Base-by-base conservation (phyloP, 2,888 invertebrate species). In the Drosophila stalkeri region DNA sequence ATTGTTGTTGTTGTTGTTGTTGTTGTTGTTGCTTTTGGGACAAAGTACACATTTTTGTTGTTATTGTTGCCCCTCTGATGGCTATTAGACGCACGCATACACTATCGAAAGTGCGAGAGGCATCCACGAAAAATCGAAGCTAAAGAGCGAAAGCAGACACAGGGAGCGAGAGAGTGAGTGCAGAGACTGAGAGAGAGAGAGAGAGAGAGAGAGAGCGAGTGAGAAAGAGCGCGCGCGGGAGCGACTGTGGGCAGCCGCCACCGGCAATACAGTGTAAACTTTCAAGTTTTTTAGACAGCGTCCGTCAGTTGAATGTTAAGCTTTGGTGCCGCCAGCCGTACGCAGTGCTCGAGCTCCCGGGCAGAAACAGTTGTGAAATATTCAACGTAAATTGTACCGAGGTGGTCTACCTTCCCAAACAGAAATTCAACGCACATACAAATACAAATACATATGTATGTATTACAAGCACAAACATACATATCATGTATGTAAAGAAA, bases 271-370 rank as follows among this genome's bases (percentile, higher is more conserved):
- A 54, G 54, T 37, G 84, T 86, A 83, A 86, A 72, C 69, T 80
- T 84, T 86, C 74, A 70, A 89, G 87, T 80, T 89, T 77, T 76
- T 78, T 66, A 46, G 49, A 64, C 57, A 70, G 57, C 55, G 57
- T 73, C 57, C 51, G 72, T 91, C 82, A 91, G 91, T 92, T 91
- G 86, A 88, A 86, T 82, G 91, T 88, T 88, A 80, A 89, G 87
- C 91, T 90, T 91, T 90, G 88, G 84, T 87, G 88, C 80, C 90
- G 86, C 80, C 90, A 81, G 81, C 82, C 87, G 87, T 84, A 78
- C 82, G 81, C 73, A 73, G 70, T 70, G 78, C 75, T 81, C 67
- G 71, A 77, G 81, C 71, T 81, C 72, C 65, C 65, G 67, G 72
- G 61, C 49, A 72, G 39, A 76, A 51, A 46, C 55, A 54, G 65